Evolutionary conservation across 1,140 invertebrate species (phyloP), one percentile per base, ranked within the genome.

Genomic region (Philopotamus ludificatus): DNA sequence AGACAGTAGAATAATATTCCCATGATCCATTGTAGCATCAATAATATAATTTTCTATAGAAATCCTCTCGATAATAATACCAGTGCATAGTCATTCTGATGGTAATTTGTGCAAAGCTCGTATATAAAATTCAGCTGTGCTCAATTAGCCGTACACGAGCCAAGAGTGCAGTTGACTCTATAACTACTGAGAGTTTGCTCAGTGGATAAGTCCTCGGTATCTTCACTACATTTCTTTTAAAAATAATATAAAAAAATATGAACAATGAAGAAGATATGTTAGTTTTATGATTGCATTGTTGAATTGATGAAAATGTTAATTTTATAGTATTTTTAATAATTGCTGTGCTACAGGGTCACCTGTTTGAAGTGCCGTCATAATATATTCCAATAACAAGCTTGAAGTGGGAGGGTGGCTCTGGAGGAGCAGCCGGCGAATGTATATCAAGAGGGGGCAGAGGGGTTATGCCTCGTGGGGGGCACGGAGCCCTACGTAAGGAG

Each of bases 311-410:
- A n/a, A n/a, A n/a, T 34, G 28, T 7, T 34, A 34, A 34, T 34
- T 34, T 34, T 34, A 34, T 34, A 34, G n/a, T n/a, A n/a, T n/a
- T n/a, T n/a, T n/a, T 44, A 58, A 58, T 44, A 60, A 45, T 45
- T 39, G 16, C 25, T 49, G 57, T 39, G 42, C 57, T 41, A 60
- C 57, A 21, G 54, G 39, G 57, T 60, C 57, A 60, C 57, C 57
- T 60, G 57, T 60, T 60, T 47, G 42, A 26, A 60, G 44, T 60
- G 20, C 57, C 57, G 57, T 60, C 57, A 60, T 60, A 60, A 60
- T 60, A 60, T 60, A 60, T 60, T 60, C 57, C 57, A 60, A 60
- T 60, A 60, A 60, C 57, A 60, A 60, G 57, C 42, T 47, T 60
- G 42, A 60, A 60, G 57, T 60, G 25, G n/a, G 42, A 16, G 44